These are phyloP conservation scores for Epizoanthus ramosus DNA, from an alignment of 92 coral and sea anemone genomes.

Conservation along the genomic window DNA sequence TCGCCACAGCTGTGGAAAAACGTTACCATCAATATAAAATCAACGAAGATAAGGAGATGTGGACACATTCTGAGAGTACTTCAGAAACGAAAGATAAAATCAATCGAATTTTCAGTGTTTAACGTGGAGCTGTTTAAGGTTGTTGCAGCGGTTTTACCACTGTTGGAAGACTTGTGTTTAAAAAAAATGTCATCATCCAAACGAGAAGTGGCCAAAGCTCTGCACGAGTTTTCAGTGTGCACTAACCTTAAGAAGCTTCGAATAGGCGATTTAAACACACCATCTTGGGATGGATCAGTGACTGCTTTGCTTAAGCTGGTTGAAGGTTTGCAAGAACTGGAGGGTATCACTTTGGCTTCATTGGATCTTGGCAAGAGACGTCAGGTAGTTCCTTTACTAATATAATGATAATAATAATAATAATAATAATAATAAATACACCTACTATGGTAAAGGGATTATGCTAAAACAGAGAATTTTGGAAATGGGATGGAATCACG, in stretches of 20 bases:
- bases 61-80: background rate
- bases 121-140: constrained; percentile 19
- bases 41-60: constrained; percentile 10
- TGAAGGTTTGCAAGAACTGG: background rate
- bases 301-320: background rate
- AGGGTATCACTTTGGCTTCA: no score
- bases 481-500: no score
- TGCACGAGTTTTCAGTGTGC: constrained; percentile 21
- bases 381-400: no score
- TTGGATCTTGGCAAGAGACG: no score
- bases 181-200: background rate
- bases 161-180: constrained; percentile 9
- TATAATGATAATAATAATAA: no score
- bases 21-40: constrained; percentile 26
- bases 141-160: background rate
- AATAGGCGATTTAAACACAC: background rate
- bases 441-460: no score
- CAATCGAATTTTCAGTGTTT: constrained; percentile 12
- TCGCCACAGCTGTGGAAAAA: constrained; percentile 40
- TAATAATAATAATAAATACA: no score
- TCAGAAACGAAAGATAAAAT: constrained; percentile 25
- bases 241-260: background rate
- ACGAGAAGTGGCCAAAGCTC: background rate
- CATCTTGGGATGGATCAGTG: background rate
- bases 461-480: no score